Base-by-base conservation (phyloP, 1,140 invertebrate genomes). In the Wiebesia pumilae region DNA sequence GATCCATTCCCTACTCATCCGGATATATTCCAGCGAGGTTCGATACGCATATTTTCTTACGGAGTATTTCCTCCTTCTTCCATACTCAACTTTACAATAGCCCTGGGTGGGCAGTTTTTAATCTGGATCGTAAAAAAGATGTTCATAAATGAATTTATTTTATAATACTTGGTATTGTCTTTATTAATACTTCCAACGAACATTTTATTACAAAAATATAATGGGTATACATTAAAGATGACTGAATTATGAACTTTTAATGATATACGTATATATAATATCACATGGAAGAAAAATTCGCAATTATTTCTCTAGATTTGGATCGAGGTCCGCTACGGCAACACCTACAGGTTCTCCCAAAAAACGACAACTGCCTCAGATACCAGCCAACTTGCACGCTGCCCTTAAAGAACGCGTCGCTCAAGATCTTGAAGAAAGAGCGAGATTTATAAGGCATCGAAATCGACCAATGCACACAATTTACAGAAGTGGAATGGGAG, bases 321-420 rank as follows among this genome's bases (percentile, higher is more conserved):
- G 96, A 90, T 97, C 97, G 47, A 95, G 97, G 65, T 98, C 97
- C 71, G 97, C 97, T 62, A 98, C 97, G 54, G 97, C 97, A 51
- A 98, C 98, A n/a, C 98, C 98, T 75, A 98, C 97, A 47, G 98
- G 97, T 67, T 98, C 98, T 58, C 98, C 98, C 43, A 98, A 99
- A 94, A 99, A 99, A 94, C 95, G 98, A 87, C 98, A 99, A 94
- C 95, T 99, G 88, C 98, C 98, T 88, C 97, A 98, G 94, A 98
- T 99, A 90, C 97, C 97, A 90, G 93, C 95, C 90, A 94, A 95
- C 89, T 92, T 95, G 75, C 95, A 95, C 88, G 93, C 95, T 88
- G 96, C 96, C 81, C 93, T 96, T 86, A 96, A 96, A 87, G 96
- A 96, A 89, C 95, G 96, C 88, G 95, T 96, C 51, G 94, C 95